Evolutionary conservation across 1,140 invertebrate species (phyloP), one percentile per base, ranked within the genome.

Genomic region (Leptonema lineaticorne): DNA sequence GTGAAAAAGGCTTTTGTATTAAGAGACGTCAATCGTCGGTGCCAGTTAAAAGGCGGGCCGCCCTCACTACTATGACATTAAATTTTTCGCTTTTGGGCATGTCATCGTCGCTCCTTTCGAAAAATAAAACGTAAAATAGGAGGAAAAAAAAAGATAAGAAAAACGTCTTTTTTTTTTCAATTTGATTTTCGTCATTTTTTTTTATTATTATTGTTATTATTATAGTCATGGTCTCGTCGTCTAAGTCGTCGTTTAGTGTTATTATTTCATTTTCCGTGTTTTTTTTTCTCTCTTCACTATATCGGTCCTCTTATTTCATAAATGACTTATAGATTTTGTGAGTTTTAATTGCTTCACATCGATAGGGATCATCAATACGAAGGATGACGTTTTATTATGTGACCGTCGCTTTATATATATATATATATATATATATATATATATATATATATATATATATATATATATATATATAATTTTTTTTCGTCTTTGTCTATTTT

Each of bases 31-130:
- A 71, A 71, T 66, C 63, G 63, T 58, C 67, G 41, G 45, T 64
- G 27, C 62, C 22, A 64, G 62, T 50, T 64, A 22, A 53, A 64
- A 68, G 64, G 45, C 67, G 16, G 27, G 57, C 70, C 66, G 60
- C 63, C 60, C 58, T 66, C 62, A 50, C 62, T 56, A 65, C 33
- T 68, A 68, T 71, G 70, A 71, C 70, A 71, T 71, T 68, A 71
- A 68, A 71, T 66, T 56, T n/a, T 57, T 56, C 45, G 67, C 63
- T 63, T 59, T 66, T 71, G 29, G 46, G 24, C 70, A 64, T 45
- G 70, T 71, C 70, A 71, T 66, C 70, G 33, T 67, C 50, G 53
- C 63, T 48, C 30, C 45, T 68, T 29, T 57, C 24, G 26, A n/a
- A n/a, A n/a, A n/a, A n/a, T n/a, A n/a, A n/a, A n/a, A n/a, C n/a